Evolutionary conservation across 2,888 invertebrate species (phyloP).

Genomic region (Acanthosepion pharaonis): DNA sequence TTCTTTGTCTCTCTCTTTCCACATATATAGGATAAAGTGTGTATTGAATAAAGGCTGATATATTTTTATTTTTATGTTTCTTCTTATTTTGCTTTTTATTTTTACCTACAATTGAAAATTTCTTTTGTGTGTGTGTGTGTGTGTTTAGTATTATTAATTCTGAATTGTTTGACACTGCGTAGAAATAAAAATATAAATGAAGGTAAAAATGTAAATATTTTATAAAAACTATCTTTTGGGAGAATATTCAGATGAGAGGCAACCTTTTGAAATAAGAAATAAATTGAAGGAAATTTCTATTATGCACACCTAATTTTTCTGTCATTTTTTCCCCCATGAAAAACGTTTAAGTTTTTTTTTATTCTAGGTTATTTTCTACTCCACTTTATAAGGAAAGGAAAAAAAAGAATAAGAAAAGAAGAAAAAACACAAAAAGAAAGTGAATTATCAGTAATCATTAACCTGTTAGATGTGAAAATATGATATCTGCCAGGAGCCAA

Average conservation of each 20-base stretch:
- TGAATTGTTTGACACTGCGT: slow-evolving; percentile 15
- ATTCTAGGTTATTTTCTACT: neutral
- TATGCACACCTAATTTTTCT: neutral
- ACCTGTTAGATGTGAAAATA: slow-evolving; percentile 21
- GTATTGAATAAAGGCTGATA: neutral
- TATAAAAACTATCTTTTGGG: neutral
- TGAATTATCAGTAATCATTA: slow-evolving; percentile 33
- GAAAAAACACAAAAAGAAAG: neutral
- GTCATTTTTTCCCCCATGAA: neutral
- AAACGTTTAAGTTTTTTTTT: neutral
- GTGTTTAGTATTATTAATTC: neutral
- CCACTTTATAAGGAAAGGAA: neutral
- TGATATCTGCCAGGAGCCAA: neutral
- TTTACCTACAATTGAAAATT: neutral
- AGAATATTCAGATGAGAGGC: neutral
- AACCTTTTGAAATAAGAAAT: slow-evolving; percentile 33
- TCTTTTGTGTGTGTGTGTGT: neutral
- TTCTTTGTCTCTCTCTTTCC: neutral
- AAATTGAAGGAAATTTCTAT: slow-evolving; percentile 17
- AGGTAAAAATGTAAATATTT: neutral
- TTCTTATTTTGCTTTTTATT: neutral
- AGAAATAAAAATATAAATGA: neutral
- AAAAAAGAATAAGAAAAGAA: neutral
- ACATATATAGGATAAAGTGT: neutral
- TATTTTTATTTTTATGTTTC: neutral